These are phyloP conservation scores for Macrobrachium nipponense DNA, from an alignment of 1,140 invertebrate species.

Conservation along the genomic window DNA sequence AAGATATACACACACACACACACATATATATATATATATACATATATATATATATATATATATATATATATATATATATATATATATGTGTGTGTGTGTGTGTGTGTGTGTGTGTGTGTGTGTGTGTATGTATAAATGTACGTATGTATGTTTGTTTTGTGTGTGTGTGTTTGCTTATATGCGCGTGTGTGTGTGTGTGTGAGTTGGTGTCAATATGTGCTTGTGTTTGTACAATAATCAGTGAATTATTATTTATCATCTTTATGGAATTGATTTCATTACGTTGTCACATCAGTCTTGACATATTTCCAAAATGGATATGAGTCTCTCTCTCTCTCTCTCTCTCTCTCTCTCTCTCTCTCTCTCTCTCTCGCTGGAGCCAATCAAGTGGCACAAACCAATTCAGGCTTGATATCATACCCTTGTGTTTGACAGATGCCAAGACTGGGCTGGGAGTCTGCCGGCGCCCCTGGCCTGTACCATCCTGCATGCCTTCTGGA, in stretches of 20 bases:
- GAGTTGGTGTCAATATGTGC: no score
- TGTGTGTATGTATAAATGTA: background rate
- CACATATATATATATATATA: conserved; percentile 4
- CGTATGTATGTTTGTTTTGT: no score
- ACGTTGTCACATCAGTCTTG: no score
- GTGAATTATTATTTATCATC: no score
- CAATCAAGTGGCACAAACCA: no score
- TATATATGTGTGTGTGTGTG: background rate
- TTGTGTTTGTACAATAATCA: no score
- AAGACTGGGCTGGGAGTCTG: background rate
- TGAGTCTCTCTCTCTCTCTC: no score
- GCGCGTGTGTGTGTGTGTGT: no score
- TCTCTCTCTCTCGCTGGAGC: no score
- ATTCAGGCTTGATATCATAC: background rate
- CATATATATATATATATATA: conserved; percentile 18
- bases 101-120: background rate
- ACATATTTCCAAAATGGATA: no score
- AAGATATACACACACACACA: background rate
- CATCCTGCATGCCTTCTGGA: conserved; percentile 11
- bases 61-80: conserved; percentile 7
- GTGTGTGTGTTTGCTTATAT: no score
- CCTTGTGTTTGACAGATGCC: conserved; percentile 18
- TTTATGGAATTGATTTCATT: background rate
- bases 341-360: no score
- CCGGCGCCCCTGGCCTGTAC: background rate